Evolutionary conservation across 1,140 invertebrate genomes (phyloP).

Genomic region (Lordiphosa stackelbergi): DNA sequence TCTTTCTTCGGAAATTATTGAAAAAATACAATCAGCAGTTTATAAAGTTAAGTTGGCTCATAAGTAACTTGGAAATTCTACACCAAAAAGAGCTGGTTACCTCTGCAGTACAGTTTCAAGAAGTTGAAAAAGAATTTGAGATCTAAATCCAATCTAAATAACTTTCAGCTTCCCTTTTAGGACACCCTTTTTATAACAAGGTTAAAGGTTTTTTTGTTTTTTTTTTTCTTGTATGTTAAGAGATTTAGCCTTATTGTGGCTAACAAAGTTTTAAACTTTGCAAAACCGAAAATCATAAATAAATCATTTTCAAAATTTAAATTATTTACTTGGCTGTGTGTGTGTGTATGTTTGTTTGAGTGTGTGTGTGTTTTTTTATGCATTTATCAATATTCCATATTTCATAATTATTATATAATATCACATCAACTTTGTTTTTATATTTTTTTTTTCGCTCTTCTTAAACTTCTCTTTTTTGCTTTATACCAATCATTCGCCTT

Average conservation of each 20-base stretch:
- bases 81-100: too few relatives aligned
- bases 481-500: slow-evolving; percentile 29
- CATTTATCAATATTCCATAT: slow-evolving; percentile 51
- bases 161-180: too few relatives aligned
- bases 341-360: slow-evolving; percentile 22
- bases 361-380: slow-evolving; percentile 33
- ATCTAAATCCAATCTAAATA: too few relatives aligned
- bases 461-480: slow-evolving; percentile 27
- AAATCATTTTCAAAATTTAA: slow-evolving; percentile 14
- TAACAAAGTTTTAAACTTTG: slow-evolving; percentile 1
- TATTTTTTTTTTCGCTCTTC: slow-evolving; percentile 29
- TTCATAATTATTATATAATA: slow-evolving; percentile 76
- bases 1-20: too few relatives aligned
- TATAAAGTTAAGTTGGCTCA: too few relatives aligned
- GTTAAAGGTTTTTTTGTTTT: slow-evolving; percentile 26
- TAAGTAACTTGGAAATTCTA: too few relatives aligned
- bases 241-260: slow-evolving; percentile 16
- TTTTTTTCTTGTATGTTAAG: slow-evolving; percentile 25
- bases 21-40: too few relatives aligned
- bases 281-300: slow-evolving; percentile 10
- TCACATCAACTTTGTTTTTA: slow-evolving; percentile 77
- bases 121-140: too few relatives aligned
- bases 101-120: too few relatives aligned
- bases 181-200: slow-evolving; percentile 21
- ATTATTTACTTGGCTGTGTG: slow-evolving; percentile 18